Evolutionary conservation across 2,113 vertebrate species (phyloP).

Genomic region (Jacana jacana): DNA sequence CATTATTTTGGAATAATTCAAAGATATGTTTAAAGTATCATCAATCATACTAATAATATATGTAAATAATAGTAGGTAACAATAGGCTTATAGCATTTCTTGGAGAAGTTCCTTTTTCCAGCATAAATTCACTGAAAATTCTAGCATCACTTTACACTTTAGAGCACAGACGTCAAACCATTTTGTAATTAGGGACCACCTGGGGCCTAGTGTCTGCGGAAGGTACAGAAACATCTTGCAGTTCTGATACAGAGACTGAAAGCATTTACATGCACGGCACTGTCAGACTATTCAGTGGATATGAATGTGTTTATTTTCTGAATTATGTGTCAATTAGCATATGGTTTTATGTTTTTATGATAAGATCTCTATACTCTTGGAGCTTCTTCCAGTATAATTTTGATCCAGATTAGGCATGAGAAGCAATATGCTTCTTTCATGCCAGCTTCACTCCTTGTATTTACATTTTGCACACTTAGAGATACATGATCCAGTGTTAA

Average conservation of each 20-base stretch:
- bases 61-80: neutral
- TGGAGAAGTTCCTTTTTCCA: constrained; percentile 22
- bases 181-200: constrained; percentile 33
- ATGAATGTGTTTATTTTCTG: neutral
- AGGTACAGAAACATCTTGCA: neutral
- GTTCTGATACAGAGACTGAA: neutral
- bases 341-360: neutral
- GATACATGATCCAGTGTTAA: accelerated
- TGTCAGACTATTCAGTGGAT: neutral
- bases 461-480: neutral
- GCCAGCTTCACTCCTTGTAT: neutral
- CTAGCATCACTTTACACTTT: constrained; percentile 15
- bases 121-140: constrained; percentile 40
- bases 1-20: constrained; percentile 22
- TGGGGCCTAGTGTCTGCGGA: neutral
- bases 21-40: constrained; percentile 11
- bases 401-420: neutral
- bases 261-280: neutral
- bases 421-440: neutral
- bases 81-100: constrained; percentile 10
- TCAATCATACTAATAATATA: neutral
- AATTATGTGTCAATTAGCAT: neutral
- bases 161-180: neutral
- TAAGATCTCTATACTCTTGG: neutral
- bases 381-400: neutral